A percentile compares a stretch with the other conserved stretches of the same genome.
Evolutionary conservation across 2,797 vertebrate species (phyloP).

Genomic region (Poeciliopsis presidionis): DNA sequence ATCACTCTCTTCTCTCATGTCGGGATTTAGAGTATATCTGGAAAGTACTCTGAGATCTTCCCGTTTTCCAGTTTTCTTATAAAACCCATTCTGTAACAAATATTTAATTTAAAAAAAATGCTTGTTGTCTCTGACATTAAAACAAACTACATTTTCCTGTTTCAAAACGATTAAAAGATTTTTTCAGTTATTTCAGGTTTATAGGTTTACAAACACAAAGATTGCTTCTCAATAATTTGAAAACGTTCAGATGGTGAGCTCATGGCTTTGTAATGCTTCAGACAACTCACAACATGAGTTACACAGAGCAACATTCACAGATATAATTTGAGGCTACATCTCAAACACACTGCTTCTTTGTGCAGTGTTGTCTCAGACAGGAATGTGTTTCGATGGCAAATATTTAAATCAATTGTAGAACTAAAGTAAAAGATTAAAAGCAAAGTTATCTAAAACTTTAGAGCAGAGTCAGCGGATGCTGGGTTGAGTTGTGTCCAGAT

Average conservation of each 20-base stretch:
- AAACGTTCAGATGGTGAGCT: not conserved
- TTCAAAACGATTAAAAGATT: not conserved
- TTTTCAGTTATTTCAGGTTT: too few relatives aligned
- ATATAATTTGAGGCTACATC: not conserved
- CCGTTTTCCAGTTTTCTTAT: not conserved
- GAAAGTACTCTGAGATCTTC: not conserved
- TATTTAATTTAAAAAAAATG: not conserved
- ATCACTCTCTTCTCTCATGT: not conserved
- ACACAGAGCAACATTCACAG: too few relatives aligned
- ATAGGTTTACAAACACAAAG: not conserved
- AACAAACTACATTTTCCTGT: not conserved
- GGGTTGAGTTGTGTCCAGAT: not conserved
- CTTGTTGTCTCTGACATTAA: not conserved
- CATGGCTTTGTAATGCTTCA: not conserved
- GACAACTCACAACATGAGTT: not conserved
- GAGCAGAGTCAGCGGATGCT: not conserved
- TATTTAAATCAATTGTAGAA: not conserved
- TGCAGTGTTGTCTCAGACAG: not conserved
- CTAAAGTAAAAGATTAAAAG: not conserved
- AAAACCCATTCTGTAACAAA: not conserved
- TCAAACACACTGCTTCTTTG: not conserved
- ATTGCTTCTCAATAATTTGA: not conserved
- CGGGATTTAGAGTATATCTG: not conserved
- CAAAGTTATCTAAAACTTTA: not conserved
- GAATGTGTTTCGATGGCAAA: not conserved